These are phyloP conservation scores for Orussus abietinus DNA, from an alignment of 1,140 invertebrate species.

Conservation along the genomic window DNA sequence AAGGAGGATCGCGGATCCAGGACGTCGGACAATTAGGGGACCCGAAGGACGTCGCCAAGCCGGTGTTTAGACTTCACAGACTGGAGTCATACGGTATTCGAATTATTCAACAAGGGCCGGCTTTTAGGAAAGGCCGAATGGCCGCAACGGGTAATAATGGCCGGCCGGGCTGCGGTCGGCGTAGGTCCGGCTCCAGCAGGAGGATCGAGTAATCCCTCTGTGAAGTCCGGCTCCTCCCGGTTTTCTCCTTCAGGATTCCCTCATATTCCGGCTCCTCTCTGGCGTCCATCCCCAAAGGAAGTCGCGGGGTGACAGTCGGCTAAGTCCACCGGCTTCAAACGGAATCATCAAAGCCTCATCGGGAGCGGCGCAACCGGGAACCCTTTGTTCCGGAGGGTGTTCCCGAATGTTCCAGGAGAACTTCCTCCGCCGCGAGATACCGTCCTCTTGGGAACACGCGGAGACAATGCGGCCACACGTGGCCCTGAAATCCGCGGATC, in stretches of 20 bases:
- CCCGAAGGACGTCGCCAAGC: too few relatives aligned
- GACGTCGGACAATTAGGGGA: too few relatives aligned
- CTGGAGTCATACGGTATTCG: conserved; percentile 26
- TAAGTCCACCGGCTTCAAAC: conserved; percentile 42
- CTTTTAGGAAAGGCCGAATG: conserved; percentile 15
- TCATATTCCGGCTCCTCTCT: too few relatives aligned
- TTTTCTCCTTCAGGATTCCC: neutral
- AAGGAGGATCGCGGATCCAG: too few relatives aligned
- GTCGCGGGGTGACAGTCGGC: conserved; percentile 30
- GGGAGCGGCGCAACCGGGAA: conserved; percentile 40
- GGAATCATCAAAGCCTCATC: conserved; percentile 51
- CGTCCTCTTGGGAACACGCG: too few relatives aligned
- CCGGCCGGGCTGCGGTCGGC: conserved; percentile 46
- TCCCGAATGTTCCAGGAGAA: too few relatives aligned
- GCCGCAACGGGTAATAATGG: conserved; percentile 42
- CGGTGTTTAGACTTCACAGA: too few relatives aligned
- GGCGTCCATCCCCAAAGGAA: too few relatives aligned
- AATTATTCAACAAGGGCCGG: conserved; percentile 39
- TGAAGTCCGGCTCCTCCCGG: conserved; percentile 36
- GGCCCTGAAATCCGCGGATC: too few relatives aligned
- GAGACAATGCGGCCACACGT: too few relatives aligned
- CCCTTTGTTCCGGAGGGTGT: too few relatives aligned
- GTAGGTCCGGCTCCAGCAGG: conserved; percentile 32
- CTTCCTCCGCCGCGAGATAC: too few relatives aligned
- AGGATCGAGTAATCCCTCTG: conserved; percentile 47